These are phyloP conservation scores for Meriones psammophilus DNA, from an alignment of 2,797 vertebrate genomes.

Conservation along the genomic window DNA sequence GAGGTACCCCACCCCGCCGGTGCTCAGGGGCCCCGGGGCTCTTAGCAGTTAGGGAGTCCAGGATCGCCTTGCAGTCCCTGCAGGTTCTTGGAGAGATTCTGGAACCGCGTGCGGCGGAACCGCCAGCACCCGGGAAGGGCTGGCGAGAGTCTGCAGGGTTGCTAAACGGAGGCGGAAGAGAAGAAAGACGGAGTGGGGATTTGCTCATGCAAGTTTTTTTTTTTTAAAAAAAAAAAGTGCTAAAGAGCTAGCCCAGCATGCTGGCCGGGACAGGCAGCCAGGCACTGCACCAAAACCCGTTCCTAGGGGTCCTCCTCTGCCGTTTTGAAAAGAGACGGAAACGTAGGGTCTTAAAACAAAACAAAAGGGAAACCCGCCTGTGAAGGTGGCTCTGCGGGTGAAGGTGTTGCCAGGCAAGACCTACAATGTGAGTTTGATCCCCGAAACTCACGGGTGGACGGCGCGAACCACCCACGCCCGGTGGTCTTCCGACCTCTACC, in stretches of 20 bases:
- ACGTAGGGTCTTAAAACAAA: not conserved
- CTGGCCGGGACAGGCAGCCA: accelerated
- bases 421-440: not conserved
- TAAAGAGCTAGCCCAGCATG: accelerated
- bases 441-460: not conserved
- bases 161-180: not conserved
- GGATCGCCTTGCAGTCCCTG: not conserved
- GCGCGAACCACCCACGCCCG: not conserved
- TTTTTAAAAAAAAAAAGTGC: no score
- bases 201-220: no score
- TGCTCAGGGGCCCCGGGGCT: not conserved
- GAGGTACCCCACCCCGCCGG: not conserved
- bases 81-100: not conserved
- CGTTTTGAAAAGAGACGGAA: not conserved
- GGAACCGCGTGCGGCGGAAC: accelerated
- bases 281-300: not conserved
- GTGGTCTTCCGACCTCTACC: not conserved
- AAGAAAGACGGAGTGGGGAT: not conserved
- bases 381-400: not conserved
- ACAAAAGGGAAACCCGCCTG: not conserved
- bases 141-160: not conserved
- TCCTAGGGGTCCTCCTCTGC: not conserved
- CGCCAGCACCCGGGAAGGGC: not conserved
- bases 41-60: not conserved
- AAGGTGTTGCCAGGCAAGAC: not conserved